phyloP scores from a whole-genome alignment of 1,140 invertebrate genomes.

The Lasaia peninsularis region DNA sequence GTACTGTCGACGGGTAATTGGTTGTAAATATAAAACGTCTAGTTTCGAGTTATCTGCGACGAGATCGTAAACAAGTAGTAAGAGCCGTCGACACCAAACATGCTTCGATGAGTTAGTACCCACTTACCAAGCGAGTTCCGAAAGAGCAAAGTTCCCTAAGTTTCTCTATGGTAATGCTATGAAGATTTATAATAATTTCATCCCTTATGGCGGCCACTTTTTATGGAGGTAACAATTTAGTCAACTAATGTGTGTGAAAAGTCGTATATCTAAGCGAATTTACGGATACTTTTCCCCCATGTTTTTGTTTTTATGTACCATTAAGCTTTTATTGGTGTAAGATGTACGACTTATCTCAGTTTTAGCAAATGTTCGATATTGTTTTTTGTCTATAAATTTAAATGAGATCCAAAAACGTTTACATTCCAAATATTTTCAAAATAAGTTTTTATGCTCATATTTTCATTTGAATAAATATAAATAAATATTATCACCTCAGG shows the following conservation, averaged over 20 bases:
- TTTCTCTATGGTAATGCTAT: slow-evolving; percentile 71
- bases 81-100: slow-evolving; percentile 31
- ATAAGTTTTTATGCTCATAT: too few relatives aligned
- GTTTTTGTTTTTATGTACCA: slow-evolving; percentile 8
- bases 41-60: slow-evolving; percentile 14
- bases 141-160: slow-evolving; percentile 70
- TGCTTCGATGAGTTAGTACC: slow-evolving; percentile 61
- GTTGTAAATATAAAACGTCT: slow-evolving; percentile 6
- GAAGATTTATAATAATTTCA: slow-evolving; percentile 74
- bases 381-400: background rate
- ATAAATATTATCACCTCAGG: too few relatives aligned
- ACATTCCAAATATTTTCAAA: too few relatives aligned
- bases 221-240: slow-evolving; percentile 59
- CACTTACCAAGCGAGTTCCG: slow-evolving; percentile 62
- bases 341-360: background rate
- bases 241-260: slow-evolving; percentile 51
- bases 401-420: too few relatives aligned
- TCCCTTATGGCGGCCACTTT: slow-evolving; percentile 52
- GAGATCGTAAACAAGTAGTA: slow-evolving; percentile 44
- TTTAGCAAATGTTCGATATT: background rate
- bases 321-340: background rate
- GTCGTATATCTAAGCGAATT: slow-evolving; percentile 10
- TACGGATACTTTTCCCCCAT: slow-evolving; percentile 1
- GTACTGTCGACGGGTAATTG: background rate
- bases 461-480: too few relatives aligned